These are phyloP conservation scores for Gyps fulvus DNA, from an alignment of 2,113 vertebrate genomes.

Conservation along the genomic window DNA sequence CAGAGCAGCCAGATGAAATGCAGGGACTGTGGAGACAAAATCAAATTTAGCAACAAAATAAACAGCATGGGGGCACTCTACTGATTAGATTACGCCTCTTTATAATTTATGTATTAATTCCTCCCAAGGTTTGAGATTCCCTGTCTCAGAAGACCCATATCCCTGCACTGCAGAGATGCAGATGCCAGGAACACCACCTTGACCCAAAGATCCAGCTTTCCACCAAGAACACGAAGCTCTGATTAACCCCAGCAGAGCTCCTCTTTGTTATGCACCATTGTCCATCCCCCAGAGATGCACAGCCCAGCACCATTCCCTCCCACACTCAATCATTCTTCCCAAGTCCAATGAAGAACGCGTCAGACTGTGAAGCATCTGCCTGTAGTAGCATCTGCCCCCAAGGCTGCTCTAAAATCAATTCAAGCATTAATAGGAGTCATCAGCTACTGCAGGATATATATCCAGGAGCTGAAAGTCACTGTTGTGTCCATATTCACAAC, in stretches of 20 bases:
- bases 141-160: background rate
- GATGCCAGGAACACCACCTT: background rate
- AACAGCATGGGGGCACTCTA: slow-evolving; percentile 30
- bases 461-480: background rate
- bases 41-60: slow-evolving; percentile 40
- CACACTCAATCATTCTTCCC: background rate
- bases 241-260: background rate
- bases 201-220: background rate
- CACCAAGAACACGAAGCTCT: background rate
- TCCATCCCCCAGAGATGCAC: background rate
- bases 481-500: background rate
- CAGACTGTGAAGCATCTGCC: slow-evolving; percentile 25
- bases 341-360: background rate
- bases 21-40: slow-evolving; percentile 27
- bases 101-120: slow-evolving; percentile 44
- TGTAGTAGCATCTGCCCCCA: slow-evolving; percentile 1
- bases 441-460: background rate
- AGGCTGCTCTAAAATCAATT: slow-evolving; percentile 26
- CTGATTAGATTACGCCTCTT: slow-evolving; percentile 17
- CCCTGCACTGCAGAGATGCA: background rate
- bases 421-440: slow-evolving; percentile 9
- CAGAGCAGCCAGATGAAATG: slow-evolving; percentile 13
- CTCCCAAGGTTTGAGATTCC: background rate
- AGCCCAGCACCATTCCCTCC: background rate
- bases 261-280: background rate